Evolutionary conservation across 2,888 invertebrate species (phyloP), one percentile per base, ranked within the genome.

Genomic region (Pilophorus perplexus): DNA sequence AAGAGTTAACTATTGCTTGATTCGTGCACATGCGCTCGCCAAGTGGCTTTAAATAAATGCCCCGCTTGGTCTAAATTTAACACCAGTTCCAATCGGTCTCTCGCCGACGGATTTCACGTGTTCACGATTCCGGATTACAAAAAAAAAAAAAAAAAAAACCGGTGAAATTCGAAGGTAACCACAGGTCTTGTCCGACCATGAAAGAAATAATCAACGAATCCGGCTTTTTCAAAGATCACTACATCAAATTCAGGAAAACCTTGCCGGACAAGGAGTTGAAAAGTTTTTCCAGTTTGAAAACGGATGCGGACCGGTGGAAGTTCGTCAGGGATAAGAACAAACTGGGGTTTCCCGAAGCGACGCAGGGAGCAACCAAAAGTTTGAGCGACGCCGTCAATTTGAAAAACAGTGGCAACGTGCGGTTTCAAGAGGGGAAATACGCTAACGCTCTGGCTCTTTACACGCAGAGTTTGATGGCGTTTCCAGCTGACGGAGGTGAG

Each of bases 371-470:
- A n/a, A 3, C 14, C 8, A 68, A 68, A 28, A 37, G 59, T 44
- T 22, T 57, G 14, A n/a, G 52, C 6, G 50, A 57, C 73, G 85
- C 89, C 6, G 78, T 82, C n/a, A 78, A 80, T 68, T 77, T 84
- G 33, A 90, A 91, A 77, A 81, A 84, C 72, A 81, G 82, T 67
- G 92, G 90, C 2, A 91, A 90, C 74, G 79, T 80, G 68, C 84
- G 83, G 3, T 92, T 90, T 73, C 85, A 85, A 71, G 83, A 82
- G 72, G 86, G 85, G 60, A 83, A 88, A 71, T 89, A 85, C 81
- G 74, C 77, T 27, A 83, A 81, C 72, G 88, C 92, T 1, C 78
- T 90, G 75, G 79, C 83, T 28, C 76, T 83, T 44, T 93, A 92
- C 76, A 86, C 84, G 67, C 81, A 83, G 72, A 85, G 86, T 71